Base-by-base conservation (phyloP, 2,797 vertebrate genomes). In the Sebastes trivittatus region DNA sequence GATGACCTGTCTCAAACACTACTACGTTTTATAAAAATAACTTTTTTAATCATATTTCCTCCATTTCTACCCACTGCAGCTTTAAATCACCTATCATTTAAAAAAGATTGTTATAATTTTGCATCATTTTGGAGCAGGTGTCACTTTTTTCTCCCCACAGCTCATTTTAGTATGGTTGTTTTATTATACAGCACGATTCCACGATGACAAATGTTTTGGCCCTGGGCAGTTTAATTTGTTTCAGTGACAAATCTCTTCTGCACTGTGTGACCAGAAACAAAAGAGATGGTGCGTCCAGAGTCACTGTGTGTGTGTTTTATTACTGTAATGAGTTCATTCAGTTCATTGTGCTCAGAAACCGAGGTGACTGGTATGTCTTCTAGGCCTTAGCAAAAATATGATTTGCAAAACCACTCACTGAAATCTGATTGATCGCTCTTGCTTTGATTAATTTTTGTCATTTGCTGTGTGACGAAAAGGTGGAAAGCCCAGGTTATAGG, bases 231-330 rank as follows among this genome's bases (percentile, higher is more conserved):
- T 78, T 61, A 2, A 85, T 85, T 75, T 85, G 63, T 67, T 67
- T 78, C 61, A 16, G 30, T 70, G 78, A 74, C 71, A 76, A 62
- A 79, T 82, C 64, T n/a, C 68, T 5, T 36, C 71, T 64, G 77
- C 20, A 49, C 38, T 22, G 55, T 22, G 54, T 74, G 61, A 83
- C 52, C 38, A 61, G 22, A 56, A 49, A 36, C 42, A 29, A 67
- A 62, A 72, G 49, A 73, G 23, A 56, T 25, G 8, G 11, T 20
- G 52, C 16, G 13, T 62, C 42, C 52, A 4, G 38, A 4, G 61
- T 46, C 42, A 20, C n/a, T 18, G 27, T 36, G 60, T 14, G 36
- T 29, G 54, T 46, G 66, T 60, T 73, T 72, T 54, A 29, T 62
- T 59, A 69, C 29, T 23, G 38, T 30, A 61, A 54, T 22, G 61